phyloP scores from a whole-genome alignment of 2,888 invertebrate species.

The Microctonus brassicae region DNA sequence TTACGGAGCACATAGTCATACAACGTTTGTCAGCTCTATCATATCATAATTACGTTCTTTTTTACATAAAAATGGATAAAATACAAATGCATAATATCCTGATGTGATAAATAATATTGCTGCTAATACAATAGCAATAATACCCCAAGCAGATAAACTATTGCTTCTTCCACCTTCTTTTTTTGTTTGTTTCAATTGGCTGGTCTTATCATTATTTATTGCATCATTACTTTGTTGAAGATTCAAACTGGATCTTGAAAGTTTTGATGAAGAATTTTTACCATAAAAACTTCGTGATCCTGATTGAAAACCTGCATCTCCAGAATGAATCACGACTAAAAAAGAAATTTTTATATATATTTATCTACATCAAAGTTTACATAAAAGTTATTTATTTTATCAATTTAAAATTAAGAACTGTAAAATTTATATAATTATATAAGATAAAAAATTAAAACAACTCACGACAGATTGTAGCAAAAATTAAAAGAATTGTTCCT shows the following conservation, averaged over 20 bases:
- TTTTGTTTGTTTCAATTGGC: neutral
- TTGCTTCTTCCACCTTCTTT: slow-evolving; percentile 12
- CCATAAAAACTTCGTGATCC: neutral
- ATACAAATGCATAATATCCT: slow-evolving; percentile 77
- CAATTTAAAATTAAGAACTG: too few species aligned
- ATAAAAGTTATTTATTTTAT: too few species aligned
- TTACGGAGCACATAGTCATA: slow-evolving; percentile 35
- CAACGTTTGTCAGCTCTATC: slow-evolving; percentile 71
- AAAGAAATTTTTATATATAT: neutral
- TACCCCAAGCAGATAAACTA: slow-evolving; percentile 76
- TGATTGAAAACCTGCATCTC: slow-evolving; percentile 27
- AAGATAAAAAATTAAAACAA: too few species aligned
- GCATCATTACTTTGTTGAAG: neutral
- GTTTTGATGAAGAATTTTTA: neutral
- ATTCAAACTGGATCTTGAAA: neutral
- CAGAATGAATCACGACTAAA: slow-evolving; percentile 18
- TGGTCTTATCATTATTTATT: slow-evolving; percentile 12
- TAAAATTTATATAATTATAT: too few species aligned
- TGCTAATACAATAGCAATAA: slow-evolving; percentile 72
- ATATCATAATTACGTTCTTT: slow-evolving; percentile 73
- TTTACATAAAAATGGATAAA: slow-evolving; percentile 77
- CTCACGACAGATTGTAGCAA: neutral
- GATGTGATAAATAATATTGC: slow-evolving; percentile 72
- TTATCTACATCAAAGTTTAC: too few species aligned
- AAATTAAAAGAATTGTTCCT: neutral